Conservation (phyloP, 2,113 vertebrate genomes). For the Morphnarchus princeps region DNA sequence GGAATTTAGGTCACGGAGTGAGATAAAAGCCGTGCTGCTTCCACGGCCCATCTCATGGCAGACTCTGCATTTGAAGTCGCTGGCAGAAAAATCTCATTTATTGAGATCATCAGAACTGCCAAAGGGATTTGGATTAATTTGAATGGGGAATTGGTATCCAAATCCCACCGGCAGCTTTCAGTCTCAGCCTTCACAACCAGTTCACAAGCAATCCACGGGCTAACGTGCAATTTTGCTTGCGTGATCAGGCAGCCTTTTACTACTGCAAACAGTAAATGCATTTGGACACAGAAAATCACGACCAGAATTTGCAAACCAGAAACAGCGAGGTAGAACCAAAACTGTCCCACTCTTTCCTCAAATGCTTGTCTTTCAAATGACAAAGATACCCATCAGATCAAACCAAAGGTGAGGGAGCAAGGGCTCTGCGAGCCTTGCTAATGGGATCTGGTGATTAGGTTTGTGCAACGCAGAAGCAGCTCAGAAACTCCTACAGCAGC, state of each 20-base stretch:
- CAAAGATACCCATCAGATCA: neutral
- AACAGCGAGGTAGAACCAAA: neutral
- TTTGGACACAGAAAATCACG: neutral
- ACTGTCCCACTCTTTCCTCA: neutral
- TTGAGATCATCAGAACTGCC: neutral
- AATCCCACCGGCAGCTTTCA: neutral
- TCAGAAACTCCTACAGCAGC: neutral
- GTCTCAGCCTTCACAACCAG: neutral
- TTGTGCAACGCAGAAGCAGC: neutral
- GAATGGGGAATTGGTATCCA: conserved; percentile 5
- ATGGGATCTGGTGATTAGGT: neutral
- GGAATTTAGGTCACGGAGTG: neutral
- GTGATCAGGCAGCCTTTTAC: neutral
- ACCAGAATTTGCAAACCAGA: neutral
- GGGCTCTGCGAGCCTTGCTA: fast-evolving
- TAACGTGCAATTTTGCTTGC: neutral
- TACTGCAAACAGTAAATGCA: neutral
- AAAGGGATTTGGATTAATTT: conserved; percentile 40
- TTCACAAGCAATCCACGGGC: neutral
- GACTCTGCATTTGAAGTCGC: conserved; percentile 26
- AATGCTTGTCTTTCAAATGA: neutral
- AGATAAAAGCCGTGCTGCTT: neutral
- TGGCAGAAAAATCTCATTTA: conserved; percentile 26
- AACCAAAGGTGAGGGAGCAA: fast-evolving
- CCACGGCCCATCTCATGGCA: neutral